These are phyloP conservation scores for Drosophila insularis DNA, from an alignment of 1,140 invertebrate genomes.

Conservation along the genomic window DNA sequence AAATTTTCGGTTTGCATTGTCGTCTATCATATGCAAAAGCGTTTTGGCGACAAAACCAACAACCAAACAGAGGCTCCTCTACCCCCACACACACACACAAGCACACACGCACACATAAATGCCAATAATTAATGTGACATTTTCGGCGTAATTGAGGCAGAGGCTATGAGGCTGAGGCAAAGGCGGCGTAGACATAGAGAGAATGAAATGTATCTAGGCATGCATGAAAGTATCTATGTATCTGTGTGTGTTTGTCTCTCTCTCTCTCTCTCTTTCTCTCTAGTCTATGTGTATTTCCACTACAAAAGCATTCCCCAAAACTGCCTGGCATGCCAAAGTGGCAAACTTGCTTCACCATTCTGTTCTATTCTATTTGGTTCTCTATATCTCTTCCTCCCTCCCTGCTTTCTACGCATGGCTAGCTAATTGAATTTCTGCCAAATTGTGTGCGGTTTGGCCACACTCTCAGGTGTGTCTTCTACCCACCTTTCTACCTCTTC, in stretches of 20 bases:
- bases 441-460: constrained; percentile 32
- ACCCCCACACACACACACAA: neutral
- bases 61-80: neutral
- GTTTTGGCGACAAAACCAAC: constrained; percentile 49
- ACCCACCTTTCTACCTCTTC: neutral
- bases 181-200: neutral
- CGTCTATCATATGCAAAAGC: constrained; percentile 71
- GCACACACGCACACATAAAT: constrained; percentile 58
- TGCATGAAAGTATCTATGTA: constrained; percentile 35
- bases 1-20: constrained; percentile 55
- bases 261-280: too few species aligned
- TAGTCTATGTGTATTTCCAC: constrained; percentile 13
- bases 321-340: constrained; percentile 67
- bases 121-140: constrained; percentile 81
- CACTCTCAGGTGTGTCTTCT: constrained; percentile 35
- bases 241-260: constrained; percentile 18
- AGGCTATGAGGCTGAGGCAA: constrained; percentile 44
- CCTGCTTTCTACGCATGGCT: constrained; percentile 41
- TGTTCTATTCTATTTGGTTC: neutral
- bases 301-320: constrained; percentile 67
- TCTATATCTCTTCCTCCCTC: neutral
- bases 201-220: constrained; percentile 43
- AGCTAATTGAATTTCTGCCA: constrained; percentile 70
- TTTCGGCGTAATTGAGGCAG: constrained; percentile 74
- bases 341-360: constrained; percentile 52